Conservation (phyloP, 2,888 invertebrate genomes). For the Gymnoscelis rufifasciata region DNA sequence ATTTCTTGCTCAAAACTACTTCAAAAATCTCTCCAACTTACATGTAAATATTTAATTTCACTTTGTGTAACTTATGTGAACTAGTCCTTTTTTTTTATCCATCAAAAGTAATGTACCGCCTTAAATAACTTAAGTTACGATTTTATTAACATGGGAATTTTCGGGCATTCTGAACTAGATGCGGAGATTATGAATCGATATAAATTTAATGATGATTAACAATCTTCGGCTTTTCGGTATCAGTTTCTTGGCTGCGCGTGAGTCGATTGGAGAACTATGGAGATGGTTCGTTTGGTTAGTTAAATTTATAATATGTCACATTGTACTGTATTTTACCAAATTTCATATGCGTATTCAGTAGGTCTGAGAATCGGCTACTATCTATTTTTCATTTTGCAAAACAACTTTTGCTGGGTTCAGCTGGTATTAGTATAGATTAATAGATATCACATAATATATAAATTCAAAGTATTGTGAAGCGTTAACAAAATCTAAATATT, state of each 20-base stretch:
- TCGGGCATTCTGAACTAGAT: conserved; percentile 42
- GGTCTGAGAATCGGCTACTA: too few species aligned
- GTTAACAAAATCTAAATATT: too few species aligned
- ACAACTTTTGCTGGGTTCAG: too few species aligned
- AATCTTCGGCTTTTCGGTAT: conserved; percentile 59
- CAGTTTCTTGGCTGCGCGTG: conserved; percentile 30
- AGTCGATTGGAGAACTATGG: conserved; percentile 4
- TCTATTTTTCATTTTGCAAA: too few species aligned
- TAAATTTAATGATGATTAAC: conserved; percentile 74
- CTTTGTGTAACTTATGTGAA: conserved; percentile 1
- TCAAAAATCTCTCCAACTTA: not conserved
- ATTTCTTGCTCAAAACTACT: too few species aligned
- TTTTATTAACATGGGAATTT: conserved; percentile 40
- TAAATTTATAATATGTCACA: too few species aligned
- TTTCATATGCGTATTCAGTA: too few species aligned
- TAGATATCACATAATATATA: too few species aligned
- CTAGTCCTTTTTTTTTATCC: not conserved
- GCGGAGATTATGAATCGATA: conserved; percentile 65
- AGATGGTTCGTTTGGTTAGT: not conserved
- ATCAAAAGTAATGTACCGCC: conserved; percentile 6
- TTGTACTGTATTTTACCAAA: too few species aligned
- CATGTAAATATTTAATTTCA: conserved; percentile 3
- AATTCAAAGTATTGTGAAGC: too few species aligned
- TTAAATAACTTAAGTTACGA: conserved; percentile 20
- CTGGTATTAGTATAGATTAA: too few species aligned